Evolutionary conservation across 2,888 invertebrate genomes (phyloP).

Genomic region (Acanthosepion pharaonis): DNA sequence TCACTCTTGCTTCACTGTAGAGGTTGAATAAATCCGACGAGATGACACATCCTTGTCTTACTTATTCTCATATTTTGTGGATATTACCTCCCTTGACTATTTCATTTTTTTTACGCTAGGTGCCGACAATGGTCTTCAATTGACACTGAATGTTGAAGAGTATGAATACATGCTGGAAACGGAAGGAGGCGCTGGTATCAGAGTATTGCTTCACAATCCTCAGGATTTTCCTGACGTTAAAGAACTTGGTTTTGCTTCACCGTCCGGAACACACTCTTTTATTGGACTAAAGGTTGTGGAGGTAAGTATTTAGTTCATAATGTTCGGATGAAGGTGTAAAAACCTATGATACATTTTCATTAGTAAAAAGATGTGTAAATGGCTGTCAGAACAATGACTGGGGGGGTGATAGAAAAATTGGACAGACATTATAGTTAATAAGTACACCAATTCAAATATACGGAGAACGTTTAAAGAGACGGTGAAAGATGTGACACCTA

Average conservation of each 20-base stretch:
- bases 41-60: neutral
- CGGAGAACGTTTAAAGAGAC: too few species aligned
- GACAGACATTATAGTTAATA: too few species aligned
- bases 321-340: too few species aligned
- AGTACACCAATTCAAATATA: too few species aligned
- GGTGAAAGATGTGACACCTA: too few species aligned
- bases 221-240: slow-evolving; percentile 39
- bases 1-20: too few species aligned
- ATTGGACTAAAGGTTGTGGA: slow-evolving; percentile 45
- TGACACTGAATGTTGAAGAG: slow-evolving; percentile 48
- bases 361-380: too few species aligned
- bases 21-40: neutral
- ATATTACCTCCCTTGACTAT: neutral
- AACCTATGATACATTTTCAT: too few species aligned
- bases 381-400: too few species aligned
- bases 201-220: slow-evolving; percentile 45
- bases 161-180: slow-evolving; percentile 48
- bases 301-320: slow-evolving; percentile 1
- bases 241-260: slow-evolving; percentile 45
- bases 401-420: too few species aligned
- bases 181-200: slow-evolving; percentile 39
- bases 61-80: neutral
- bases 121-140: slow-evolving; percentile 45
- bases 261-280: slow-evolving; percentile 45
- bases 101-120: neutral